These are phyloP conservation scores for Synanthedon andrenaeformis DNA, from an alignment of 2,888 invertebrate genomes.

Conservation along the genomic window DNA sequence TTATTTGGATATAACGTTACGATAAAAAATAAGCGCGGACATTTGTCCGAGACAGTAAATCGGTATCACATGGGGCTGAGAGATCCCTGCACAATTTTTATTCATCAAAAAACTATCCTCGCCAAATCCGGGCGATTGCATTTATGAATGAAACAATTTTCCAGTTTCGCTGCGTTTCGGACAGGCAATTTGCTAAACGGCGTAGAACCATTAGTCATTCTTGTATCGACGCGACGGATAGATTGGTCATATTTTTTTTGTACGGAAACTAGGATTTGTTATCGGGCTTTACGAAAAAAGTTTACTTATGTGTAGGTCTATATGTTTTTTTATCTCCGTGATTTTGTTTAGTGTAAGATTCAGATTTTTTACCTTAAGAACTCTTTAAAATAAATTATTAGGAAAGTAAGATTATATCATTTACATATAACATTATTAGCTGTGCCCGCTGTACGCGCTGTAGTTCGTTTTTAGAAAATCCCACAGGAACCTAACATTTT, in stretches of 20 bases:
- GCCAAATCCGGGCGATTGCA: slow-evolving; percentile 51
- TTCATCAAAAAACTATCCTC: slow-evolving; percentile 50
- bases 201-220: slow-evolving; percentile 57
- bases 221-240: slow-evolving; percentile 49
- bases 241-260: slow-evolving; percentile 62
- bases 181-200: slow-evolving; percentile 60
- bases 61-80: slow-evolving; percentile 34
- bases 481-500: too few species aligned
- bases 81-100: slow-evolving; percentile 42
- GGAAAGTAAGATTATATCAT: too few species aligned
- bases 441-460: too few species aligned
- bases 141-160: slow-evolving; percentile 68
- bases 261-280: slow-evolving; percentile 28
- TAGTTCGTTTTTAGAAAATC: too few species aligned
- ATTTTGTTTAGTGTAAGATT: slow-evolving; percentile 1
- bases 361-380: too few species aligned
- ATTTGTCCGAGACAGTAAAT: slow-evolving; percentile 33
- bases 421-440: too few species aligned
- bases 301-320: neutral
- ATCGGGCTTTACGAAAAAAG: too few species aligned
- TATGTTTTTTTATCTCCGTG: slow-evolving; percentile 2
- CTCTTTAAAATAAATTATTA: too few species aligned
- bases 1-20: too few species aligned
- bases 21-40: slow-evolving; percentile 17
- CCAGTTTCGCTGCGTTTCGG: slow-evolving; percentile 56